These are phyloP conservation scores for Malthinus flaveolus DNA, from an alignment of 2,888 invertebrate species.

Conservation along the genomic window DNA sequence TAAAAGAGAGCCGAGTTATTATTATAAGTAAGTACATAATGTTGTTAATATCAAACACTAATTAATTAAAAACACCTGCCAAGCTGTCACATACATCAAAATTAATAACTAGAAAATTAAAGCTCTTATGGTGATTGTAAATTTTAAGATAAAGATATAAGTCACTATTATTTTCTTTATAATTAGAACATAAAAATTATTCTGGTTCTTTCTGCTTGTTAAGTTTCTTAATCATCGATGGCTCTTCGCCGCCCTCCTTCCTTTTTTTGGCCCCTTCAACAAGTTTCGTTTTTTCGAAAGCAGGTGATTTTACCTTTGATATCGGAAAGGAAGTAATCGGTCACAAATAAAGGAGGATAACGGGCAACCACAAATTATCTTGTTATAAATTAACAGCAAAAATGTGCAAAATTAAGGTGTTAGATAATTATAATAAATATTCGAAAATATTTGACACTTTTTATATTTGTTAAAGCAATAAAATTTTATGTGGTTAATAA, in stretches of 20 bases:
- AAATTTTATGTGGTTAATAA: conserved; percentile 7
- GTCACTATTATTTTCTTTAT: conserved; percentile 14
- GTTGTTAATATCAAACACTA: not conserved
- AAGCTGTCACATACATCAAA: conserved; percentile 12
- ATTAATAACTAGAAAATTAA: conserved; percentile 2
- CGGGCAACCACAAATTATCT: conserved; percentile 4
- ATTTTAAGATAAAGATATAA: conserved; percentile 15
- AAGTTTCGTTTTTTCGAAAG: conserved; percentile 4
- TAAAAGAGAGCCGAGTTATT: too few species aligned
- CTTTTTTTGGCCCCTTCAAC: not conserved
- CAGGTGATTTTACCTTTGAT: conserved; percentile 29
- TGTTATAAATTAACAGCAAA: conserved; percentile 5
- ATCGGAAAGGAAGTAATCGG: conserved; percentile 29
- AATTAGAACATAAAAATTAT: conserved; percentile 20
- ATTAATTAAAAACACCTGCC: conserved; percentile 5
- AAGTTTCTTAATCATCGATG: conserved; percentile 18
- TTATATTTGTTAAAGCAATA: conserved; percentile 2
- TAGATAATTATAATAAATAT: not conserved
- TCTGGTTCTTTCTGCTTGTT: conserved; percentile 18
- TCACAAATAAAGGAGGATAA: conserved; percentile 25
- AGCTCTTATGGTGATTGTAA: conserved; percentile 7
- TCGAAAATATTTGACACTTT: conserved; percentile 5
- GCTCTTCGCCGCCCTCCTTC: not conserved
- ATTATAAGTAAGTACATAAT: too few species aligned
- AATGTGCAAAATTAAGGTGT: conserved; percentile 1